Evolutionary conservation across 2,797 vertebrate genomes (phyloP).

Genomic region (Trachurus trachurus): DNA sequence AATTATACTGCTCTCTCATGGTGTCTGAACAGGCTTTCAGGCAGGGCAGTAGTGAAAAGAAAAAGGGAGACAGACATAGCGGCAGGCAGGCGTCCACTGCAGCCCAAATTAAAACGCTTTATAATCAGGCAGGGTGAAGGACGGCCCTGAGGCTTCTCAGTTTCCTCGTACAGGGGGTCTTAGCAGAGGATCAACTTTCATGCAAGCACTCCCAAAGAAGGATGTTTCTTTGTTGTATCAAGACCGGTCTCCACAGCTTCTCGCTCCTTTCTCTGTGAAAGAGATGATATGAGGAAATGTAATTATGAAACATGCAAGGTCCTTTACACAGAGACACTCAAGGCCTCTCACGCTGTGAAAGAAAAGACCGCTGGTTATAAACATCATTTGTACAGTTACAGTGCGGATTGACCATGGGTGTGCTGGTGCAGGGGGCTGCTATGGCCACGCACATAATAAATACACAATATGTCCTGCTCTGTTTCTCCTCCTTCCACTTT

Average conservation of each 20-base stretch:
- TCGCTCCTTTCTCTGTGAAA: constrained; percentile 23
- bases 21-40: not conserved
- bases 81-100: constrained; percentile 45
- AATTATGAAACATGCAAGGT: constrained; percentile 32
- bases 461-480: constrained; percentile 46
- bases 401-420: not conserved
- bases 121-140: constrained; percentile 79
- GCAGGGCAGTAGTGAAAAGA: not conserved
- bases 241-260: constrained; percentile 42
- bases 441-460: constrained; percentile 13
- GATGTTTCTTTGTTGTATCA: constrained; percentile 80
- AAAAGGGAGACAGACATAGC: not conserved
- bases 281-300: constrained; percentile 46
- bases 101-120: constrained; percentile 78
- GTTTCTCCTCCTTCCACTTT: constrained; percentile 2
- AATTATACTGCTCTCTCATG: not conserved
- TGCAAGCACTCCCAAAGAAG: constrained; percentile 75
- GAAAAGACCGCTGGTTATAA: not conserved
- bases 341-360: not conserved
- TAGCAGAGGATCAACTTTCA: constrained; percentile 85
- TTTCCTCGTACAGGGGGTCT: constrained; percentile 81
- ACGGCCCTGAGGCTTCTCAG: constrained; percentile 76
- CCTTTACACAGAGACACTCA: constrained; percentile 24
- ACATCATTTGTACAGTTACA: constrained; percentile 14
- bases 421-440: not conserved